Base-by-base conservation (phyloP, 2,888 invertebrate genomes). In the Watsonalla binaria region DNA sequence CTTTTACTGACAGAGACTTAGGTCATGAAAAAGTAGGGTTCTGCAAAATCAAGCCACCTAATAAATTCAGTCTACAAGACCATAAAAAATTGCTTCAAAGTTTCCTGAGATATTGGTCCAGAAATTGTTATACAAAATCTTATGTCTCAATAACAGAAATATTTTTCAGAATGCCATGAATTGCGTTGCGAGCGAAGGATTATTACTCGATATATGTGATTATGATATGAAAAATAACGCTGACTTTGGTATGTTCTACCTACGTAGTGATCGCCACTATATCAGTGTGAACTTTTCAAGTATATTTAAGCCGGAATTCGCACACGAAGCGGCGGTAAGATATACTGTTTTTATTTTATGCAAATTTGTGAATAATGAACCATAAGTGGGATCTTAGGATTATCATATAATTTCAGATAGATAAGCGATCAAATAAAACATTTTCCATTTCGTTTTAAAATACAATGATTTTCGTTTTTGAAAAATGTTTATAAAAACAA, bases 291-390 rank as follows among this genome's bases (percentile, higher is more conserved):
- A 24, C 39, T 54, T 34, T 4, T 63, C 57, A 0, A 66, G 60
- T 47, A 60, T 78, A 53, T 77, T 74, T 46, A 68, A 54, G 42
- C 59, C 68, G 0, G 63, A 73, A 54, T 64, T 60, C 53, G 11
- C 45, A 5, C 6, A 8, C 5, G 57, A 68, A n/a, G 47, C 15
- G 11, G 47, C 47, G 52, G 52, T 52, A 47, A 24, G 5, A 33
- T n/a, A 13, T 63, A 50, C 56, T 61, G 56, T 59, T 68, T 68
- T 55, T 52, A 35, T 47, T 5, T 47, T 24, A 24, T 24, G 24
- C 24, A 24, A 24, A 24, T n/a, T n/a, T n/a, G n/a, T n/a, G n/a
- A n/a, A n/a, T n/a, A n/a, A n/a, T n/a, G n/a, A n/a, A n/a, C n/a
- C n/a, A n/a, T n/a, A n/a, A n/a, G n/a, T n/a, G n/a, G n/a, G n/a